phyloP scores from a whole-genome alignment of 1,140 invertebrate genomes.

The Homalodisca vitripennis region DNA sequence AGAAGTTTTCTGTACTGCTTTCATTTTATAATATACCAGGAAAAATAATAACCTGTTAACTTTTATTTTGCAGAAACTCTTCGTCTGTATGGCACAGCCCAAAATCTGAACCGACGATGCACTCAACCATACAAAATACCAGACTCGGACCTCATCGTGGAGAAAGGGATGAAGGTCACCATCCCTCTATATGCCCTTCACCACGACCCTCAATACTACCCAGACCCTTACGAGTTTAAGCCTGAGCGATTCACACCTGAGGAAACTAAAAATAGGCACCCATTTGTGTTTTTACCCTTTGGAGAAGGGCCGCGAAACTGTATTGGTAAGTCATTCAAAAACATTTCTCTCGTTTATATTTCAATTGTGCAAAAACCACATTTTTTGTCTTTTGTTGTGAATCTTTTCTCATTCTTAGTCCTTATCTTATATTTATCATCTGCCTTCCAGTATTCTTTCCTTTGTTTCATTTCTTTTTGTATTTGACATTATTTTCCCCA shows the following conservation, averaged over 20 bases:
- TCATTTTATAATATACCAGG: too few relatives aligned
- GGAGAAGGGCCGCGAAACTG: conserved; percentile 63
- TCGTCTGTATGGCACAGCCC: conserved; percentile 38
- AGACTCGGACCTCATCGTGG: conserved; percentile 43
- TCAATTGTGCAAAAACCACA: too few relatives aligned
- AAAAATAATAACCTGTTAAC: too few relatives aligned
- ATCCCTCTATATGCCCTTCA: conserved; percentile 59
- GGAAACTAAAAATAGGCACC: conserved; percentile 46
- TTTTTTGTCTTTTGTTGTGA: too few relatives aligned
- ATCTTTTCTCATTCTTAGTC: too few relatives aligned
- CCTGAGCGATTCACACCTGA: conserved; percentile 64
- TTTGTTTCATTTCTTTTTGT: too few relatives aligned
- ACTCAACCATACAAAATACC: conserved; percentile 35
- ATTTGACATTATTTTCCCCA: too few relatives aligned
- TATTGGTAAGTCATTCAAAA: conserved; percentile 53
- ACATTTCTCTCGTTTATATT: too few relatives aligned
- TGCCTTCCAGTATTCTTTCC: too few relatives aligned
- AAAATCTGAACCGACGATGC: conserved; percentile 27
- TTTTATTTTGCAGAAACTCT: conserved; percentile 41
- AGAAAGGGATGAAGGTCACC: conserved; percentile 55
- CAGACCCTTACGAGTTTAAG: conserved; percentile 56
- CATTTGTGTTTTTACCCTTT: conserved; percentile 58
- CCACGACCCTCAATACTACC: conserved; percentile 59
- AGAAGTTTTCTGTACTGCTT: too few relatives aligned
- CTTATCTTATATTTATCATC: too few relatives aligned